Conservation (phyloP, 2,113 vertebrate species). For the Martes martes region DNA sequence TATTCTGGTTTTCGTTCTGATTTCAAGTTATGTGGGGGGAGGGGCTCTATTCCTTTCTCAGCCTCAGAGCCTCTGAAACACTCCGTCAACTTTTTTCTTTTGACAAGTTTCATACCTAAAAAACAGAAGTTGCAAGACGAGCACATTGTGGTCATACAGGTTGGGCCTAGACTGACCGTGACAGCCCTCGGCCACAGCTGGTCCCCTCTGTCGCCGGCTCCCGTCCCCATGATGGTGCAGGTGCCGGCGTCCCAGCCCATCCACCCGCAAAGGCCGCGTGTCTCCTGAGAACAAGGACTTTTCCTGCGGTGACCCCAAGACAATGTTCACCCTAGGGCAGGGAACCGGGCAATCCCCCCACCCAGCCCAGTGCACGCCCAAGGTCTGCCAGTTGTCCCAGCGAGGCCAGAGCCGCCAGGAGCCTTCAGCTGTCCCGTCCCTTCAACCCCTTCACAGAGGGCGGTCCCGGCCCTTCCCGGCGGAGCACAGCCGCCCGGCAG, state of each 20-base stretch:
- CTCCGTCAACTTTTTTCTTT: not conserved
- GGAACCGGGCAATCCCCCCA: not conserved
- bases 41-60: not conserved
- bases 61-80: not conserved
- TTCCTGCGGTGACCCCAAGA: not conserved
- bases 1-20: conserved; percentile 27
- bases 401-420: no score
- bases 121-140: not conserved
- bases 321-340: not conserved
- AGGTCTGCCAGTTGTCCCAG: not conserved
- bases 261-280: not conserved
- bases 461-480: not conserved
- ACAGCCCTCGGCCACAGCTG: not conserved
- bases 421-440: not conserved
- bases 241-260: not conserved
- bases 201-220: not conserved
- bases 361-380: not conserved
- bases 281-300: not conserved
- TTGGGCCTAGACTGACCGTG: not conserved
- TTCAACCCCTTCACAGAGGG: not conserved
- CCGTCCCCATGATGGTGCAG: not conserved
- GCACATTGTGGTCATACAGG: fast-evolving
- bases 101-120: not conserved
- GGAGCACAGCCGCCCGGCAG: not conserved
- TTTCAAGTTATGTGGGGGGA: not conserved